Conservation (phyloP, 37 sponge, comb jelly and placozoan species). For the Axinella damicornis region DNA sequence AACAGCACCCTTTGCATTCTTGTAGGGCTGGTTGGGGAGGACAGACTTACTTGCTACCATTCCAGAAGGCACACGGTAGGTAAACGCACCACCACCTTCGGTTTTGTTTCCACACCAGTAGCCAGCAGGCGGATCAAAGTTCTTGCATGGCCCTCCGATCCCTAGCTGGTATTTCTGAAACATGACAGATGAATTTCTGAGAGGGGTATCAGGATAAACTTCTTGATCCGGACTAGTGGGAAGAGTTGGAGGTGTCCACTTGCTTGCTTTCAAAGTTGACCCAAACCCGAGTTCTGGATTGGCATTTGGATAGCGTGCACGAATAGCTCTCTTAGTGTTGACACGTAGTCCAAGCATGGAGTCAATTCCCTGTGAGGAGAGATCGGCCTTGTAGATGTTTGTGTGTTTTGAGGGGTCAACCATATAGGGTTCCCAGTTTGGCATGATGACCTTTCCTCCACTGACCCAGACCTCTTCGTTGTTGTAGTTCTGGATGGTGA, state of each 20-base stretch:
- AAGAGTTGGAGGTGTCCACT: conserved; percentile 12
- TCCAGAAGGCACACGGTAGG: conserved; percentile 42
- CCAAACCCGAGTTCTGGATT: conserved; percentile 73
- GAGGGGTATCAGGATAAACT: conserved; percentile 28
- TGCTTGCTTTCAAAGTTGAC: conserved; percentile 40
- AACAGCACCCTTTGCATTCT: conserved; percentile 55
- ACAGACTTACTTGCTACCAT: conserved; percentile 35
- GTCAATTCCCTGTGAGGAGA: conserved; percentile 45
- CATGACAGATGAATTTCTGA: conserved; percentile 11
- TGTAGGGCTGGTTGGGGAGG: conserved; percentile 68
- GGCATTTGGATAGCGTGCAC: conserved; percentile 83
- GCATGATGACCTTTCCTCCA: conserved; percentile 60
- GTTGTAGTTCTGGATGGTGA: conserved; percentile 53
- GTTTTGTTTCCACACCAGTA: conserved; percentile 62
- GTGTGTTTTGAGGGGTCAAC: conserved; percentile 5
- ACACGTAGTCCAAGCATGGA: conserved; percentile 57
- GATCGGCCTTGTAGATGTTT: conserved; percentile 58
- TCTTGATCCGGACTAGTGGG: conserved; percentile 11
- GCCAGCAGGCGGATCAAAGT: conserved; percentile 70
- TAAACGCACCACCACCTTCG: conserved; percentile 50
- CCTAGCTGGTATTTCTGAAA: conserved; percentile 63
- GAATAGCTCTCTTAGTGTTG: conserved; percentile 49
- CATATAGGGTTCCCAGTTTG: conserved; percentile 35
- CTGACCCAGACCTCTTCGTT: conserved; percentile 66
- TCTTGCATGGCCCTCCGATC: conserved; percentile 50